phyloP scores from a whole-genome alignment of 2,113 vertebrate species.

The Oncorhynchus kisutch region DNA sequence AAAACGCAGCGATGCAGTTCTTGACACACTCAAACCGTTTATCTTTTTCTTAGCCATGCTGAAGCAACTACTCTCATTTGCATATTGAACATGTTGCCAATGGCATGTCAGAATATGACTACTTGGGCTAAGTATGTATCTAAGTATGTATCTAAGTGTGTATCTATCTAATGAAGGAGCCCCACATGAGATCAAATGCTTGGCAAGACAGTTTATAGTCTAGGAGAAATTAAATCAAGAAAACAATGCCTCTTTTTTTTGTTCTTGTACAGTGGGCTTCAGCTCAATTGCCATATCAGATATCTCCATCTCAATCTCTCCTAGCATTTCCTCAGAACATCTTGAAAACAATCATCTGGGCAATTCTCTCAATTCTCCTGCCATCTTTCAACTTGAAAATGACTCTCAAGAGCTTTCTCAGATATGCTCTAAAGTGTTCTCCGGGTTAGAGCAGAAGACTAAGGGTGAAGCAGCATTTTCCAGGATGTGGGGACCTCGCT shows the following conservation, averaged over 20 bases:
- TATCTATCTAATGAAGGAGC: neutral
- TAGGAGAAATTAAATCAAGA: neutral
- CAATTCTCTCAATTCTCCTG: neutral
- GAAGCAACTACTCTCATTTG: neutral
- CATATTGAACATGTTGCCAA: neutral
- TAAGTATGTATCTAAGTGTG: neutral
- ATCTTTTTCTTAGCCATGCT: neutral
- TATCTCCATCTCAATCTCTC: constrained; percentile 4
- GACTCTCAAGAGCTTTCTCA: neutral
- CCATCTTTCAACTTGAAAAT: neutral
- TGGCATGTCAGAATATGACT: neutral
- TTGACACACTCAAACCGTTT: no score
- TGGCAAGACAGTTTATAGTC: neutral
- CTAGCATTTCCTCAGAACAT: constrained; percentile 20
- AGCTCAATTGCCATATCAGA: neutral
- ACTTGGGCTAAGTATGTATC: neutral
- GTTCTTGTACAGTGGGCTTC: neutral
- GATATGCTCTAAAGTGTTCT: neutral
- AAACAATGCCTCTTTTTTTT: constrained; percentile 34
- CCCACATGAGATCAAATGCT: neutral
- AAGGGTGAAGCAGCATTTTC: constrained; percentile 9
- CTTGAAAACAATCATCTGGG: constrained; percentile 7
- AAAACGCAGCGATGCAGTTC: no score
- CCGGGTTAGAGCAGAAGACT: constrained; percentile 1
- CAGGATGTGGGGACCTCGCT: constrained; percentile 1